Evolutionary conservation across 2,888 invertebrate species (phyloP), one percentile per base, ranked within the genome.

Genomic region (Helobdella robusta): DNA sequence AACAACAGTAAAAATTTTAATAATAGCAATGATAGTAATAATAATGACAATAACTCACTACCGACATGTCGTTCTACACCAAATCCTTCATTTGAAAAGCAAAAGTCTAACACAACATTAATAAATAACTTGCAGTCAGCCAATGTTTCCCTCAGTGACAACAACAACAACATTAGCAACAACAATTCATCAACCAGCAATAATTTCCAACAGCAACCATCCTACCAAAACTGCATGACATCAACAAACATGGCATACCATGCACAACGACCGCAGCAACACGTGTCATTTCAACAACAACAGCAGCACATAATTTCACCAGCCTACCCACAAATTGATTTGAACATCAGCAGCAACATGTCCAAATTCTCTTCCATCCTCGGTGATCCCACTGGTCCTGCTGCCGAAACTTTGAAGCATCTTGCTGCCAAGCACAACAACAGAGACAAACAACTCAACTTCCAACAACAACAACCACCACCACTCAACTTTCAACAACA

Each of bases 351-450:
- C 28, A 40, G 32, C 50, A 48, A 62, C 62, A 62, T 62, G 48
- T 28, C 46, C 2, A 62, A 62, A 50, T 62, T 62, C 34, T 62
- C 62, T 25, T 62, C 62, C 20, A 62, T 62, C 15, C 28, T 62
- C 48, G 62, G 62, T 3, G 62, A 62, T n/a, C 48, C 62, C 1
- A 46, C 62, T 3, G 62, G 62, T 2, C 62, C 62, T 25, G 62
- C 62, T 2, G 62, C 62, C 2, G 62, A 62, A 23, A 62, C 44
- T 6, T 35, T 62, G 6, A 62, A 62, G 50, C 62, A 62, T 50
- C 50, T 62, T 1, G 62, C 62, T 11, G 62, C 62, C 50, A 62
- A 62, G 23, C 62, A 62, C 50, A 50, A 48, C 30, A 62, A 48
- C 44, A n/a, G 32, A 23, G 30, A 62, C n/a, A 28, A 50, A n/a